A percentile compares a stretch with the other conserved stretches of the same genome.
phyloP scores from a whole-genome alignment of 2,888 invertebrate species.

The Laothoe populi region DNA sequence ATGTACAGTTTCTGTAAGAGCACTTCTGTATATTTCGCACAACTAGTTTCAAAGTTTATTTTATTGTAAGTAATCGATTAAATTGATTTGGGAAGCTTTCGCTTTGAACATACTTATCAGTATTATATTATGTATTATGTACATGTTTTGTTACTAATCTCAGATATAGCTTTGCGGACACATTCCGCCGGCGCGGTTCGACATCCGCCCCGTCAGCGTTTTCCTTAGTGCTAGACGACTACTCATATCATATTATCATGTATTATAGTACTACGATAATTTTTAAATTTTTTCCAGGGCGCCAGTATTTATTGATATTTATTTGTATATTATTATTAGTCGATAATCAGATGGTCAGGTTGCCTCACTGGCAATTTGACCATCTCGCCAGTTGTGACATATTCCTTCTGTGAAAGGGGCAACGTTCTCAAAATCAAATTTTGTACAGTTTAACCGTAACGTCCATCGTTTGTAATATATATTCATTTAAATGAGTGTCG shows the following conservation, averaged over 20 bases:
- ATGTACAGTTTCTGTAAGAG: slow-evolving; percentile 85
- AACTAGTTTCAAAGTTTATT: slow-evolving; percentile 82
- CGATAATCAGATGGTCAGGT: slow-evolving; percentile 77
- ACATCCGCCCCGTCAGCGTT: slow-evolving; percentile 51
- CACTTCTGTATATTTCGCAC: slow-evolving; percentile 85
- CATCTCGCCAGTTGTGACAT: slow-evolving; percentile 90
- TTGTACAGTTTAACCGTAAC: slow-evolving; percentile 81
- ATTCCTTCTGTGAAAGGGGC: slow-evolving; percentile 95
- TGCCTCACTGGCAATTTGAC: slow-evolving; percentile 79
- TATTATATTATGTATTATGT: slow-evolving; percentile 78
- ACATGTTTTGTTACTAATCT: slow-evolving; percentile 86
- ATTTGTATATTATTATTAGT: slow-evolving; percentile 69
- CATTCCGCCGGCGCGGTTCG: slow-evolving; percentile 65
- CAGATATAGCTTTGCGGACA: slow-evolving; percentile 70
- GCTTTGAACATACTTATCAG: slow-evolving; percentile 82
- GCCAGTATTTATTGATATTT: slow-evolving; percentile 68
- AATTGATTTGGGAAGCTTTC: slow-evolving; percentile 83
- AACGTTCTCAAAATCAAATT: slow-evolving; percentile 87
- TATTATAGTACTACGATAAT: slow-evolving; percentile 73
- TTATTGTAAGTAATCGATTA: slow-evolving; percentile 77
- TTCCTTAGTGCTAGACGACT: slow-evolving; percentile 70
- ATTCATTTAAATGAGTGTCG: slow-evolving; percentile 88
- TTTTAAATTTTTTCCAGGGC: slow-evolving; percentile 83
- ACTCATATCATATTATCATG: slow-evolving; percentile 60
- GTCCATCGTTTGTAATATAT: slow-evolving; percentile 85